Evolutionary conservation across 1,140 invertebrate genomes (phyloP), one percentile per base, ranked within the genome.

Genomic region (Propsilocerus akamusi): DNA sequence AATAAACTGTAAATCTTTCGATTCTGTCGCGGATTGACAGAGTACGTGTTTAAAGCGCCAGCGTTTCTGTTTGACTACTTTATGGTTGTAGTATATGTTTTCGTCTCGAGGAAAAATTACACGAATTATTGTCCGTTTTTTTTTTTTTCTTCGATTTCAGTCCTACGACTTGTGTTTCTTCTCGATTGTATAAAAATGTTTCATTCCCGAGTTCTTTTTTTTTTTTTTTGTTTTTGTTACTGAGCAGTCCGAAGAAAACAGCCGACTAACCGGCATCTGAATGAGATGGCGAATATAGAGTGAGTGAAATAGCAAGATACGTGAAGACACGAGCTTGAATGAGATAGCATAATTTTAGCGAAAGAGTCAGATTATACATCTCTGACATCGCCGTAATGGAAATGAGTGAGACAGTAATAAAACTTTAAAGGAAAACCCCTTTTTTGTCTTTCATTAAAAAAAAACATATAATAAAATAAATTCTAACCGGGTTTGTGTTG

Each of bases 1-100:
- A n/a, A n/a, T n/a, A n/a, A n/a, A n/a, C n/a, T n/a, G n/a, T n/a
- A n/a, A n/a, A n/a, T n/a, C n/a, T n/a, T n/a, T n/a, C n/a, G n/a
- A n/a, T n/a, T n/a, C n/a, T n/a, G n/a, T n/a, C n/a, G n/a, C n/a
- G n/a, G n/a, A n/a, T n/a, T n/a, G n/a, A 20, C 14, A 37, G 22
- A 47, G 46, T 25, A 64, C 62, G 62, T 64, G 62, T 59, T 51
- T 51, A 30, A 47, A 51, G 25, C 50, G 63, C 63, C 60, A 64
- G 63, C 58, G 63, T 62, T 62, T 65, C 59, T 59, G 56, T 63
- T 65, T 65, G 63, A 65, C 63, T 65, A 62, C 56, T 62, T 55
- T 41, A 41, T 41, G 34, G 34, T 20, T 41, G 17, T 41, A 41
- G 17, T 41, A 41, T 41, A 20, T 14, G 17, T 17, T 17, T 20